Evolutionary conservation across 2,888 invertebrate genomes (phyloP).

Genomic region (Nephrotoma guestfalica): DNA sequence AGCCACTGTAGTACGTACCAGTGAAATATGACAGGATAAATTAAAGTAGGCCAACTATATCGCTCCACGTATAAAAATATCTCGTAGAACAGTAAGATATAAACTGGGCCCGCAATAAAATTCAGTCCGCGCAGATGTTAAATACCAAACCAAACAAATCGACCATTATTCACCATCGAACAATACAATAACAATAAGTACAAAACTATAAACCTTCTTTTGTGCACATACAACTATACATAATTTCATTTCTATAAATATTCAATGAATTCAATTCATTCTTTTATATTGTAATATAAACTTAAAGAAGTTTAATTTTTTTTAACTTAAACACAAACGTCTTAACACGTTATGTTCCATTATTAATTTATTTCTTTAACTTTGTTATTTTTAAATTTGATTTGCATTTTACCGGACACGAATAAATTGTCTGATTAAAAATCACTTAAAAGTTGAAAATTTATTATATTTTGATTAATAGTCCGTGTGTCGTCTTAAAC

Average conservation of each 20-base stretch:
- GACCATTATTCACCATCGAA: not conserved
- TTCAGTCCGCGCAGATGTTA: not conserved
- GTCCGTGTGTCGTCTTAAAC: not conserved
- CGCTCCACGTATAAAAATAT: no score
- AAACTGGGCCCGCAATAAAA: not conserved
- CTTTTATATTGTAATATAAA: not conserved
- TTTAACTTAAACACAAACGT: not conserved
- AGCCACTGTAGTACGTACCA: no score
- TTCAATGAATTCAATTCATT: constrained; percentile 1
- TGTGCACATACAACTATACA: not conserved
- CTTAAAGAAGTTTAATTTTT: not conserved
- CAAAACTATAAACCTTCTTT: not conserved
- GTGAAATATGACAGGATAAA: no score
- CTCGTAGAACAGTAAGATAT: no score
- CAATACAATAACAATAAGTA: not conserved
- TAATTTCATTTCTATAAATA: constrained; percentile 2
- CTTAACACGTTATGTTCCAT: not conserved
- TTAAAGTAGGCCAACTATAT: no score
- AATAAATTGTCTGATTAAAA: constrained; percentile 6
- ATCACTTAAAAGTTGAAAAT: constrained; percentile 1
- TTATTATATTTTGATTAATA: not conserved
- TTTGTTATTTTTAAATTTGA: constrained; percentile 1
- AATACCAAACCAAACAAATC: not conserved
- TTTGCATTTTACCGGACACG: constrained; percentile 6
- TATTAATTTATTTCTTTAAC: not conserved